Evolutionary conservation across 2,888 invertebrate genomes (phyloP), one percentile per base, ranked within the genome.

Genomic region (Agriopis marginaria): DNA sequence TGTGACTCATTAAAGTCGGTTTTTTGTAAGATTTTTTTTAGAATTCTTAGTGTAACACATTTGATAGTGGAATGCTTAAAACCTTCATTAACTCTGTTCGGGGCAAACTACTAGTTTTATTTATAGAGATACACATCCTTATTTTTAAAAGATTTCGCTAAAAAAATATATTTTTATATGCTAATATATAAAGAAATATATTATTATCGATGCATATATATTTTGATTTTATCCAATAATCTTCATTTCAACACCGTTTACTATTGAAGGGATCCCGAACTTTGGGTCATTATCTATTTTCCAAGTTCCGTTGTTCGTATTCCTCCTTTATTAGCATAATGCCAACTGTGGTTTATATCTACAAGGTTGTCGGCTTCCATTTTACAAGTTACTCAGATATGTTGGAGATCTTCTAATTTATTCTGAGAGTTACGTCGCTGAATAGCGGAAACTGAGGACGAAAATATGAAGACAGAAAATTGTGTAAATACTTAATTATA

Each of bases 291-390:
- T 69, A 69, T 69, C 68, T 61, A 68, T 68, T 64, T 69, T 56
- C 68, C 61, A 65, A 65, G 68, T 69, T 64, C 42, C 64, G 55
- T 64, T 68, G 68, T 68, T 64, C 63, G 53, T 40, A 63, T 60
- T 59, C 66, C 47, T 53, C 70, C 66, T 70, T 58, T 66, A 70
- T 70, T 70, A 66, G 62, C 70, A 70, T 70, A 70, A 66, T 66
- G 58, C 56, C 64, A 69, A 69, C 64, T 69, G 64, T 68, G 68
- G 63, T 68, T 47, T 63, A 63, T 45, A 56, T 32, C 50, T 53
- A 56, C 59, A 49, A 54, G 47, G 47, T 54, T 63, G 59, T 63
- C 56, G 51, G 45, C 53, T 58, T 63, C 42, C 32, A 59, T 63
- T 50, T 54, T 49, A 51, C 60, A 42, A 55, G 61, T 66, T 55